phyloP scores from a whole-genome alignment of 2,797 vertebrate species.

The Lates japonicus region DNA sequence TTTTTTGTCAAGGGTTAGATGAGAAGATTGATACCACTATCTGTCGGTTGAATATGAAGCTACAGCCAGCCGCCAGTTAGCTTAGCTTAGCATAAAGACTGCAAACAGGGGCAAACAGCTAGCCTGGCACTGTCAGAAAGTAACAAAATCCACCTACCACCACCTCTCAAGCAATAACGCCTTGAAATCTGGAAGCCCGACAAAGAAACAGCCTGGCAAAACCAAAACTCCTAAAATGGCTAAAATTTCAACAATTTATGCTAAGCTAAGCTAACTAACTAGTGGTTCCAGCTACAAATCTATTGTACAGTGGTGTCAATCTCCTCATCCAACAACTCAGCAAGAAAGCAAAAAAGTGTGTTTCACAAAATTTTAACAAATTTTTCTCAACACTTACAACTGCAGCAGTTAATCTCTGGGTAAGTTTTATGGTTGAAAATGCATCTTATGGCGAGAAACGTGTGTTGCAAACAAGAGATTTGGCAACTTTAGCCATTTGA shows the following conservation, averaged over 20 bases:
- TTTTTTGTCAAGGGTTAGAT: no score
- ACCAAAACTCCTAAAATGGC: no score
- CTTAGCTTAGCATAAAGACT: background rate
- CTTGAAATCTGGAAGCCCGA: background rate
- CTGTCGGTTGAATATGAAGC: no score
- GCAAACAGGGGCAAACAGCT: background rate
- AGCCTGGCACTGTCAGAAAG: background rate
- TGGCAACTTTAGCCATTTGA: background rate
- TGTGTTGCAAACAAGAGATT: background rate
- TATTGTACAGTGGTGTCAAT: background rate
- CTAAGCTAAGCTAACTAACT: no score
- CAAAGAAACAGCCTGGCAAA: no score
- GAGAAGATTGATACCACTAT: no score
- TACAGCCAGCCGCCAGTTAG: background rate
- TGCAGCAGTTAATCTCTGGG: no score
- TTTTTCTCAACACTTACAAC: no score
- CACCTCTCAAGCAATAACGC: background rate
- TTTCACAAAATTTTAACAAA: no score
- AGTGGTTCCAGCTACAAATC: no score
- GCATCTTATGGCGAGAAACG: no score
- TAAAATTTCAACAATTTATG: background rate
- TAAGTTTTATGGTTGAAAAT: no score
- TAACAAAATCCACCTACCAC: background rate
- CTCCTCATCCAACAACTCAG: background rate
- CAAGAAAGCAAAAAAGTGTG: background rate